Evolutionary conservation across 2,113 vertebrate genomes (phyloP), one percentile per base, ranked within the genome.

Genomic region (Actenoides lindsayi): DNA sequence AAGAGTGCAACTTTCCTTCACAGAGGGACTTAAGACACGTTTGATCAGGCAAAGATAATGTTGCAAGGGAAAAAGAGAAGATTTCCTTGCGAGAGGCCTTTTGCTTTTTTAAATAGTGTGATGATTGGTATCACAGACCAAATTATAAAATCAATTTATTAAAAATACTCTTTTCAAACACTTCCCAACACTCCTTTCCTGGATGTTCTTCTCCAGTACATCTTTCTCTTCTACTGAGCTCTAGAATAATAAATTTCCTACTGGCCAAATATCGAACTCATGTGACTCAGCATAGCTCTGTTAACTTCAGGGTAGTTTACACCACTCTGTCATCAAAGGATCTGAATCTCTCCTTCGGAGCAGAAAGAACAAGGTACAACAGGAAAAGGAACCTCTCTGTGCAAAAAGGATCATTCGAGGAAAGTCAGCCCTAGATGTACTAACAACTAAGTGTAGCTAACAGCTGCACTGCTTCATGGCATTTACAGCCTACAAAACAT

Each of bases 1-100:
- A 94, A 93, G 83, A 60, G 6, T 65, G 31, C 18, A 79, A 79
- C 73, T 96, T 96, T 62, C 86, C 56, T 83, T 93, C 92, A 76
- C 65, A 92, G 57, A 84, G 57, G 20, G 65, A 60, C 81, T 91
- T 82, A 75, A 88, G 65, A 84, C 37, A 80, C 10, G 57, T 89
- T 90, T 96, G 86, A 95, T 96, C 65, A 84, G 35, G 19, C 56
- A 89, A 79, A 82, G 86, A 93, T 75, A 94, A 83, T 37, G 28
- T 60, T 78, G 79, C 14, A 65, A 65, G 50, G 64, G 21, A 83
- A 81, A 92, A 87, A 78, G 3, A 76, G 60, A 82, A 81, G 2
- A 80, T 62, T 69, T 62, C 46, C 27, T 94, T 89, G 71, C 86
- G 64, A 73, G 54, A 92, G 42, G 75, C 35, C 51, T 78, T 75